Percentiles rank a stretch among this genome's conserved stretches.
Conservation (phyloP, 2,888 invertebrate species). For the Alloplasta piceator region DNA sequence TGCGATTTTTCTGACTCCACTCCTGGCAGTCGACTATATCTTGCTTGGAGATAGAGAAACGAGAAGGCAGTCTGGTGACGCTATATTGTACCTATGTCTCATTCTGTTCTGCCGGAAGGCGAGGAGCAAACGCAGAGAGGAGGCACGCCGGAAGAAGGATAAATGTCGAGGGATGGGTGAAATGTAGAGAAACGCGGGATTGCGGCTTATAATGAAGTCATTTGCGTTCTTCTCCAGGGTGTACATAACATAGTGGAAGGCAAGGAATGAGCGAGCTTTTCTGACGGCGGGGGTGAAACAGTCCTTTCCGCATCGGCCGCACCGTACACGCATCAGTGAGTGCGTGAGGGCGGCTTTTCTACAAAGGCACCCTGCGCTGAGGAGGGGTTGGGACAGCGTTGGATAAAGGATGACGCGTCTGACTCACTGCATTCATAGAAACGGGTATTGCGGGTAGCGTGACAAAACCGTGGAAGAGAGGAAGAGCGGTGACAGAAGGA, state of each 20-base stretch:
- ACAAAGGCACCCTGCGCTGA: conserved; percentile 12
- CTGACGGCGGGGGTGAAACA: conserved; percentile 34
- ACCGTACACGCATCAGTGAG: conserved; percentile 2
- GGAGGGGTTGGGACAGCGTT: conserved; percentile 18
- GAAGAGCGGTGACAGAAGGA: not conserved
- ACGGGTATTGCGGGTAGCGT: not conserved
- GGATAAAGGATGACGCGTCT: conserved; percentile 28
- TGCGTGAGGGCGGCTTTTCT: conserved; percentile 25
- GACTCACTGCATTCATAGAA: not conserved
- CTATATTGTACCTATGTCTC: conserved; percentile 18
- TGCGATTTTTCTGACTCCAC: not conserved
- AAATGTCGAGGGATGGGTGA: conserved; percentile 33
- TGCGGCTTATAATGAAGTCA: conserved; percentile 77
- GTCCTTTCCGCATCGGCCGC: conserved; percentile 30
- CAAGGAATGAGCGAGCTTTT: conserved; percentile 47
- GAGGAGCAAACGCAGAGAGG: not conserved
- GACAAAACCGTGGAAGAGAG: not conserved
- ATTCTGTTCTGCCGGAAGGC: conserved; percentile 17
- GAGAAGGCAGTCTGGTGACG: conserved; percentile 28
- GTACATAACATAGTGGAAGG: conserved; percentile 43
- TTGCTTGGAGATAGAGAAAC: conserved; percentile 10
- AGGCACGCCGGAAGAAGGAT: not conserved
- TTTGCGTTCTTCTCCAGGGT: conserved; percentile 72
- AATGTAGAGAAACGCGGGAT: conserved; percentile 62
- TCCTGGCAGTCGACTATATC: not conserved